These are phyloP conservation scores for Campylomormyrus numenius DNA, from an alignment of 2,113 vertebrate genomes.

Conservation along the genomic window DNA sequence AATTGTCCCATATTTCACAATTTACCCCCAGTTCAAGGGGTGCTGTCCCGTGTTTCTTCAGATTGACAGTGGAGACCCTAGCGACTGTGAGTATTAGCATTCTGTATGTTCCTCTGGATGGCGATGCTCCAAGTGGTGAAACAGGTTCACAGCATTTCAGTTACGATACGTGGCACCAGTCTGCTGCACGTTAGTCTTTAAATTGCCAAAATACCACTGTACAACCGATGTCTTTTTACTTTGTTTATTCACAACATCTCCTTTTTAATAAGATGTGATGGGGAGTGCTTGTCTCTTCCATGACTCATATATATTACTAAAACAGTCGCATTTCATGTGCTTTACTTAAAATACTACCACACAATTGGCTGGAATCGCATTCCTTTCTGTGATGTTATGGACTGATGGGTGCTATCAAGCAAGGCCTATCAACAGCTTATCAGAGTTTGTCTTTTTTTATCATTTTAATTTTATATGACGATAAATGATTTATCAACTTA, in stretches of 20 bases:
- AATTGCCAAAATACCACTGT: no score
- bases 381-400: background rate
- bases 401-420: background rate
- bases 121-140: background rate
- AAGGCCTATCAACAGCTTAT: background rate
- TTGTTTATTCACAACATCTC: no score
- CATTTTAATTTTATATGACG: background rate
- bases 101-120: background rate
- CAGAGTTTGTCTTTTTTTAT: background rate
- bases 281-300: no score
- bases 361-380: background rate
- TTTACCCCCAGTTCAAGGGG: background rate
- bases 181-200: no score
- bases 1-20: background rate
- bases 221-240: no score
- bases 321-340: background rate
- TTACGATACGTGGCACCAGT: no score
- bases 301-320: background rate
- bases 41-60: background rate
- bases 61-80: background rate
- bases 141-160: background rate
- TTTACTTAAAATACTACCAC: background rate
- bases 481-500: background rate
- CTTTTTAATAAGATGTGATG: no score
- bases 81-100: background rate